phyloP scores from a whole-genome alignment of 2,888 invertebrate species.

The Poecilobothrus nobilitatus region DNA sequence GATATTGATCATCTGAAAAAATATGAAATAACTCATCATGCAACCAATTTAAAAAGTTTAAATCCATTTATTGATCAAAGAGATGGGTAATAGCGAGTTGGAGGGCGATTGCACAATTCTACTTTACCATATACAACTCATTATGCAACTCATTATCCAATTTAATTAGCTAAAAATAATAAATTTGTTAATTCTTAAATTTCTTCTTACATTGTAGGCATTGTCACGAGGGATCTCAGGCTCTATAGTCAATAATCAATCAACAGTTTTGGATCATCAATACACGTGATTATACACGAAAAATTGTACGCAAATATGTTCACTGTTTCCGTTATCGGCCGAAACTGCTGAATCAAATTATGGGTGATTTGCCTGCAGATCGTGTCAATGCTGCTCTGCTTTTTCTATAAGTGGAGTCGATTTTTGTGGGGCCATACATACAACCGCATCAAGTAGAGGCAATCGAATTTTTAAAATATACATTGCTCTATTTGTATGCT shows the following conservation, averaged over 20 bases:
- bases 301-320: conserved; percentile 19
- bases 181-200: conserved; percentile 15
- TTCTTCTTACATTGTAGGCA: conserved; percentile 14
- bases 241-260: conserved; percentile 16
- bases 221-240: conserved; percentile 18
- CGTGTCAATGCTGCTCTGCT: conserved; percentile 17
- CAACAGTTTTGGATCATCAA: conserved; percentile 21
- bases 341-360: conserved; percentile 21
- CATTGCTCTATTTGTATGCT: conserved; percentile 21
- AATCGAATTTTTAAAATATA: conserved; percentile 17
- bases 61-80: conserved; percentile 24
- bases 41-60: conserved; percentile 17
- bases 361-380: conserved; percentile 21
- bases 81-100: conserved; percentile 26
- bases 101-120: conserved; percentile 27
- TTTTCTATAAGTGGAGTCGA: conserved; percentile 19
- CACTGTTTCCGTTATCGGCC: conserved; percentile 21
- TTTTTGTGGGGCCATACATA: conserved; percentile 17
- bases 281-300: conserved; percentile 17
- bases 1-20: conserved; percentile 7
- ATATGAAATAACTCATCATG: conserved; percentile 2
- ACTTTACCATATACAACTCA: conserved; percentile 23
- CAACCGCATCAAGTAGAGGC: conserved; percentile 13
- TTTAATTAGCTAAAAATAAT: conserved; percentile 26
- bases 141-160: conserved; percentile 25